Conservation (phyloP, 2,888 invertebrate genomes). For the Mythimna albipuncta region DNA sequence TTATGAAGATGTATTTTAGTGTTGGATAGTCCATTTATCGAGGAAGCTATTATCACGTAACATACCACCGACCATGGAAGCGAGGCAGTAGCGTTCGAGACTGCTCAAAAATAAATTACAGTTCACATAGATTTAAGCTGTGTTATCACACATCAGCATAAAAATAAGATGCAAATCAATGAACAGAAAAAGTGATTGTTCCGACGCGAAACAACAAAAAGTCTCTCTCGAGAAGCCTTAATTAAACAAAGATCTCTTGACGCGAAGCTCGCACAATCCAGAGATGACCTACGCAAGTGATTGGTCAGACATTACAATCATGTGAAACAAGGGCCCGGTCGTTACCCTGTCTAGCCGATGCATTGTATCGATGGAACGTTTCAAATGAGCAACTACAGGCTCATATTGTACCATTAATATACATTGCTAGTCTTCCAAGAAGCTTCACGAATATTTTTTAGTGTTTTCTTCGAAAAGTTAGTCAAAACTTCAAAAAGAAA, state of each 20-base stretch:
- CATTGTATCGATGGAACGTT: neutral
- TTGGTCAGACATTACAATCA: slow-evolving; percentile 6
- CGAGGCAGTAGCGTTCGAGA: too few species aligned
- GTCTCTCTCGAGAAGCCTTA: slow-evolving; percentile 29
- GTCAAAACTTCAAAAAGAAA: neutral
- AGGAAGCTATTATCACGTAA: too few species aligned
- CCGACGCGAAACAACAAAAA: slow-evolving; percentile 6
- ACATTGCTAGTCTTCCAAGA: neutral
- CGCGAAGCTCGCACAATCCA: neutral
- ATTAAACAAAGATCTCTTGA: slow-evolving; percentile 2
- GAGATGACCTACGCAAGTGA: slow-evolving; percentile 35
- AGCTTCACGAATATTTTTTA: neutral
- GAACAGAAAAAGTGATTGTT: slow-evolving; percentile 1
- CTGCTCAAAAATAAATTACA: neutral
- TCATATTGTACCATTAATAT: neutral
- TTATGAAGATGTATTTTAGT: too few species aligned
- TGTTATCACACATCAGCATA: neutral
- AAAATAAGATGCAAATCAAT: slow-evolving; percentile 1
- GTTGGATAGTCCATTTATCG: too few species aligned
- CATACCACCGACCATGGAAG: too few species aligned
- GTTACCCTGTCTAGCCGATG: slow-evolving; percentile 23
- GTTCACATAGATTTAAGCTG: neutral
- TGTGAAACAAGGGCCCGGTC: slow-evolving; percentile 6
- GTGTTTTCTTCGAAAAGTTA: neutral
- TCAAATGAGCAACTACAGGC: too few species aligned